phyloP scores from a whole-genome alignment of 2,797 vertebrate genomes.

The Microhierax caerulescens region DNA sequence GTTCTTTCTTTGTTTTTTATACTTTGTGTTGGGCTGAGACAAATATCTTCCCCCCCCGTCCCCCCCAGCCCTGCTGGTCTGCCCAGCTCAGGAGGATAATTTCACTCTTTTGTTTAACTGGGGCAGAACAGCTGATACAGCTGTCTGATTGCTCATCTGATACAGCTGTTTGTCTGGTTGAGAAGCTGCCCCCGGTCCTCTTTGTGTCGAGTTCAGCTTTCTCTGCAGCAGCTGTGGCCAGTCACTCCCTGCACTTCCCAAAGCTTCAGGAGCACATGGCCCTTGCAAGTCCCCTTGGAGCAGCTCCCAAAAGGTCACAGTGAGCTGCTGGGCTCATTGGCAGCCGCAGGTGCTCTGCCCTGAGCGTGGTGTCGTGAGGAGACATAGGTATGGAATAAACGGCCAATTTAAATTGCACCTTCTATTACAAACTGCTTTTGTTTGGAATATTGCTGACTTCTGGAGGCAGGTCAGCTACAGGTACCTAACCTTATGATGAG shows the following conservation, averaged over 20 bases:
- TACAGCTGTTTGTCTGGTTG: neutral
- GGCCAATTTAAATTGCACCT: neutral
- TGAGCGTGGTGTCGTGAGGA: neutral
- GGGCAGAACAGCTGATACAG: neutral
- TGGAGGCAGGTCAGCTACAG: neutral
- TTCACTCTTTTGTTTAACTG: neutral
- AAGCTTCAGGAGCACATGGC: neutral
- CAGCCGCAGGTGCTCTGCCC: neutral
- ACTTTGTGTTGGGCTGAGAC: neutral
- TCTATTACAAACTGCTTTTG: neutral
- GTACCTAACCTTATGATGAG: neutral
- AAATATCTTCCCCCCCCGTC: accelerated
- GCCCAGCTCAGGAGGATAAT: neutral
- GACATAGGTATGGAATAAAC: neutral
- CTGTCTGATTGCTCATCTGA: neutral
- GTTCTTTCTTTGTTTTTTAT: neutral
- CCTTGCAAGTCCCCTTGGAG: neutral
- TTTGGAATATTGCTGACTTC: neutral
- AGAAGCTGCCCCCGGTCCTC: neutral
- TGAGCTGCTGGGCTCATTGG: accelerated
- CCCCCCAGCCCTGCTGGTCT: accelerated
- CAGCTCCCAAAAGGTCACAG: neutral
- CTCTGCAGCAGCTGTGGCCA: neutral
- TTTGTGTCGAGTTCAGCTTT: neutral
- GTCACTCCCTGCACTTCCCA: neutral